Evolutionary conservation across 1,140 invertebrate species (phyloP).

Genomic region (Pogonus chalceus): DNA sequence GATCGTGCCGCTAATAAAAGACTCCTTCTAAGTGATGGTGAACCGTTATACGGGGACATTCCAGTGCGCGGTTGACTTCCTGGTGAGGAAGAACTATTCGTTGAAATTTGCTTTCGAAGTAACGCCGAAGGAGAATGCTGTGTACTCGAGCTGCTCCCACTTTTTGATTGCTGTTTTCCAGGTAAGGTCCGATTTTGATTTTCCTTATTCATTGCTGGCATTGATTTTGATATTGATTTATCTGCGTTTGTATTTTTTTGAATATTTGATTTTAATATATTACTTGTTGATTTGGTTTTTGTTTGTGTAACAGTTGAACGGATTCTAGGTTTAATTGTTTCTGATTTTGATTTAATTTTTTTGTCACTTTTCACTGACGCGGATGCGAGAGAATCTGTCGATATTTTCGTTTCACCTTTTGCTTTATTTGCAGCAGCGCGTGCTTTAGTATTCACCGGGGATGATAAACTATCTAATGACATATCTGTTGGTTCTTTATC

Average conservation of each 20-base stretch:
- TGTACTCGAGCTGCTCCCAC: background rate
- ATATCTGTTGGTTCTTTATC: conserved; percentile 35
- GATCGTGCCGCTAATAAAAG: conserved; percentile 31
- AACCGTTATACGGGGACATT: conserved; percentile 22
- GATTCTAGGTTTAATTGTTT: conserved; percentile 20
- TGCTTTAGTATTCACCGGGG: conserved; percentile 29
- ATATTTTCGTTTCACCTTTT: conserved; percentile 39
- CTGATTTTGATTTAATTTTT: conserved; percentile 33
- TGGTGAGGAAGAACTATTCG: conserved; percentile 28
- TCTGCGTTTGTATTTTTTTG: conserved; percentile 16
- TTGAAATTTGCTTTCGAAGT: conserved; percentile 8
- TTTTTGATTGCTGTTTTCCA: background rate
- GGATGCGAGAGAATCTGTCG: conserved; percentile 41
- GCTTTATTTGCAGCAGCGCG: conserved; percentile 35
- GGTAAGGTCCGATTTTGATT: conserved; percentile 3
- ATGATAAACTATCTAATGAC: conserved; percentile 42
- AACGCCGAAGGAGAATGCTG: conserved; percentile 13
- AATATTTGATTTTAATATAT: background rate
- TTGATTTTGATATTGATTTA: conserved; percentile 9
- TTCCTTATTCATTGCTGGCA: conserved; percentile 13
- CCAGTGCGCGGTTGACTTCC: conserved; percentile 31
- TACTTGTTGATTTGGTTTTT: background rate
- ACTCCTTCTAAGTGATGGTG: conserved; percentile 29
- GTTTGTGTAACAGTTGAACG: background rate
- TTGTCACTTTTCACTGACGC: conserved; percentile 38